phyloP scores from a whole-genome alignment of 2,888 invertebrate species.

The Vesta saturnalis region DNA sequence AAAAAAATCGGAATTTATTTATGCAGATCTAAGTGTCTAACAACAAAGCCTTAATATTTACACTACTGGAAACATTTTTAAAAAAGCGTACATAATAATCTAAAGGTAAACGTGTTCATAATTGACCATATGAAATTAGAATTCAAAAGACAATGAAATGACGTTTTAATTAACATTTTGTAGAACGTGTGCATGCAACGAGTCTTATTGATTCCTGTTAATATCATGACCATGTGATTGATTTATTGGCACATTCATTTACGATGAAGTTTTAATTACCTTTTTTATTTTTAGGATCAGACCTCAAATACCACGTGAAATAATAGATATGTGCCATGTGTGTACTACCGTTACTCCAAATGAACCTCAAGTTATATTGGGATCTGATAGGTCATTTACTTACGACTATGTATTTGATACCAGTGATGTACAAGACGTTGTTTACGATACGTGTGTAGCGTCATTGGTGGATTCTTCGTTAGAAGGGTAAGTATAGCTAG shows the following conservation, averaged over 20 bases:
- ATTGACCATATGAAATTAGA: too few relatives aligned
- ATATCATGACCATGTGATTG: not conserved
- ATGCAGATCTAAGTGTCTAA: too few relatives aligned
- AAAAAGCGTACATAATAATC: too few relatives aligned
- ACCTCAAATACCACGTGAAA: slow-evolving; percentile 91
- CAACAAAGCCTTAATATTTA: too few relatives aligned
- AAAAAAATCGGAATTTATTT: too few relatives aligned
- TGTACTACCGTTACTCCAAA: slow-evolving; percentile 91
- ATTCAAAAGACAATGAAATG: too few relatives aligned
- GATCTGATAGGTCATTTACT: slow-evolving; percentile 94
- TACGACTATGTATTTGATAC: slow-evolving; percentile 97
- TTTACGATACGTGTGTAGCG: slow-evolving; percentile 87
- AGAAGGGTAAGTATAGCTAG: slow-evolving; percentile 76
- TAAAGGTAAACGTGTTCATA: too few relatives aligned
- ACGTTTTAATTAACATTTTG: too few relatives aligned
- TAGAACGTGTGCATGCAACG: too few relatives aligned
- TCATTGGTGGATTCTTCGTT: slow-evolving; percentile 91
- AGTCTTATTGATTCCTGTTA: too few relatives aligned
- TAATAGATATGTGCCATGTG: slow-evolving; percentile 93
- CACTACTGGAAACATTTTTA: too few relatives aligned
- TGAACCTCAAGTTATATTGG: slow-evolving; percentile 92
- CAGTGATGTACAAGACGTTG: slow-evolving; percentile 73
- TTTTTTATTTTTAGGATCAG: slow-evolving; percentile 87
- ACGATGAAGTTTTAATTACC: slow-evolving; percentile 35
- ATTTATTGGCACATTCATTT: too few relatives aligned